Conservation (phyloP, 2,888 invertebrate species). For the Pomacea canaliculata region DNA sequence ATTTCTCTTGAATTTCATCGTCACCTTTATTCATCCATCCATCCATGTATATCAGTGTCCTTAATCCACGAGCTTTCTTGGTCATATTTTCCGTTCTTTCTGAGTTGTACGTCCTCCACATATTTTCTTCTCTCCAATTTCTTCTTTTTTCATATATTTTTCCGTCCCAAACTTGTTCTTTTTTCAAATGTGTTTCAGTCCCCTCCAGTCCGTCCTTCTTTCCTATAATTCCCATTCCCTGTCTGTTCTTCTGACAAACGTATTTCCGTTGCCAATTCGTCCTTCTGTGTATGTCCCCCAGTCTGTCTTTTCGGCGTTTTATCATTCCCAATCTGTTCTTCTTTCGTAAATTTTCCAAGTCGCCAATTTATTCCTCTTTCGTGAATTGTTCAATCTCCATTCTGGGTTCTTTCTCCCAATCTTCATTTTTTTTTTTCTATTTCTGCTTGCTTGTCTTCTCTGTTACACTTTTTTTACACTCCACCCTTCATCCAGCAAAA, state of each 20-base stretch:
- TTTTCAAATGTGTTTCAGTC: too few relatives aligned
- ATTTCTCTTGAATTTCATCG: too few relatives aligned
- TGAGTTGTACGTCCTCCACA: not conserved
- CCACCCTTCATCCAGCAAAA: too few relatives aligned
- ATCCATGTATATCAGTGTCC: too few relatives aligned
- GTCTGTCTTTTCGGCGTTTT: not conserved
- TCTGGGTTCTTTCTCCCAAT: not conserved
- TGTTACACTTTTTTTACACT: too few relatives aligned
- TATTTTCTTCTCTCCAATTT: too few relatives aligned
- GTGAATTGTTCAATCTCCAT: not conserved
- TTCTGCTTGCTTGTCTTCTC: too few relatives aligned
- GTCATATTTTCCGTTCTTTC: not conserved
- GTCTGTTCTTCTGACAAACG: too few relatives aligned
- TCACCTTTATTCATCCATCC: not conserved
- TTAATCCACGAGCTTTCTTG: not conserved
- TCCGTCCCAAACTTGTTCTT: not conserved
- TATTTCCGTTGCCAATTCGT: not conserved
- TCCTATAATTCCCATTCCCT: not conserved
- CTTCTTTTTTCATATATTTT: not conserved
- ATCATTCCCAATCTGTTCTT: not conserved
- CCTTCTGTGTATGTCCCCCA: not conserved
- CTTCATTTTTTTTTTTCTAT: too few relatives aligned
- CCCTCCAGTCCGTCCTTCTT: not conserved
- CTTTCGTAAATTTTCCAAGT: not conserved
- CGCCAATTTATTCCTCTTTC: not conserved